Conservation (phyloP, 1,140 invertebrate genomes). For the Potamilus streckersoni region DNA sequence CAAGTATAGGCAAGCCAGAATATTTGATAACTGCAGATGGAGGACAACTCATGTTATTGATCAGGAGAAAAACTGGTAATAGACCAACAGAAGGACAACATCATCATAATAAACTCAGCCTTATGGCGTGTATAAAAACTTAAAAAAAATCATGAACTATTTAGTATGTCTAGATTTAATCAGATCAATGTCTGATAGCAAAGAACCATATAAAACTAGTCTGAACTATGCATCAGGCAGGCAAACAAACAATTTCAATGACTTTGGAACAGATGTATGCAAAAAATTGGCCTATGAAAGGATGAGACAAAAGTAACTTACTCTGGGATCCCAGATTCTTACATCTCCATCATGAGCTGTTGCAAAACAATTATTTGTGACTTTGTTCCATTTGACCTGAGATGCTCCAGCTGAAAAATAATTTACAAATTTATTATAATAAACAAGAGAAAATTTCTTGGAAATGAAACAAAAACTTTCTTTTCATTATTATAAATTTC, state of each 20-base stretch:
- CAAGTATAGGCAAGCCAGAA: too few species aligned
- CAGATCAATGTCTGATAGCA: background rate
- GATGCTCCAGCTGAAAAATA: conserved; percentile 80
- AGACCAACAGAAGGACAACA: too few species aligned
- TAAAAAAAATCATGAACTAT: background rate
- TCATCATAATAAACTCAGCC: too few species aligned
- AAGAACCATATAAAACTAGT: background rate
- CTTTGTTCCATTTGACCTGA: conserved; percentile 93
- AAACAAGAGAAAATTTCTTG: too few species aligned
- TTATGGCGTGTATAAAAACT: background rate
- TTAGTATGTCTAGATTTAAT: background rate
- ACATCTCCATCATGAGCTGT: conserved; percentile 96
- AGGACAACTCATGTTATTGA: too few species aligned
- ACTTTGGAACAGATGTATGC: background rate
- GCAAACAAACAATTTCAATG: background rate
- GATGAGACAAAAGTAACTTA: conserved; percentile 38
- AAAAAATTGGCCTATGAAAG: background rate
- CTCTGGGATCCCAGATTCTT: conserved; percentile 92
- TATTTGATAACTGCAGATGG: too few species aligned
- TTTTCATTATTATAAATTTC: too few species aligned
- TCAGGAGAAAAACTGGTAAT: too few species aligned
- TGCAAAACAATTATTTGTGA: conserved; percentile 85
- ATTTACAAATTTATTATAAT: background rate
- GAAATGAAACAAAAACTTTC: too few species aligned
- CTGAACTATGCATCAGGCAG: background rate